Evolutionary conservation across 2,888 invertebrate genomes (phyloP), one percentile per base, ranked within the genome.

Genomic region (Mesochorus sp.): DNA sequence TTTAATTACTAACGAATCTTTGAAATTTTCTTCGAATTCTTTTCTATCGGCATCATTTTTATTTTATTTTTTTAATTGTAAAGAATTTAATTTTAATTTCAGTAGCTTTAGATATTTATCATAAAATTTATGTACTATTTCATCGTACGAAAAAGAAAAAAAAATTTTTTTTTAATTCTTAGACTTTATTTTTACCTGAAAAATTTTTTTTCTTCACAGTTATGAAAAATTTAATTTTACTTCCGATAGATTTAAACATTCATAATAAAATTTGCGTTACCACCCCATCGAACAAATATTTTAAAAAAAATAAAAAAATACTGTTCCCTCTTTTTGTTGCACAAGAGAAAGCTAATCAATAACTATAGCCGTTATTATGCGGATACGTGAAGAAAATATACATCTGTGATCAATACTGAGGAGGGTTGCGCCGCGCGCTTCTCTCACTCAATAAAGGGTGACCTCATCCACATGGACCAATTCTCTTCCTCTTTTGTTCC

Each of bases 321-420:
- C n/a, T n/a, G n/a, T n/a, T 34, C 34, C 3, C 3, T 3, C 17
- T 6, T 53, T 10, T 19, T 26, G 47, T n/a, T 39, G n/a, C 24
- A 61, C 37, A 66, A 51, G 39, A 49, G 24, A 34, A 37, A 34
- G 47, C 17, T 49, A 21, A 75, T 67, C 51, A 28, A 12, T 19
- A 26, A 8, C 44, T 24, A 5, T 21, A 14, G 28, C 31, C 34
- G 59, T n/a, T 44, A 14, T 39, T 61, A 42, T 28, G 31, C 66
- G 44, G 39, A 62, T 57, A 67, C 42, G 39, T 47, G 53, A 47
- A 51, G 49, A 76, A 76, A 59, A 76, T 80, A 80, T 77, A 79
- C 74, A 79, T 76, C 79, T 82, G 83, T 85, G 85, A 86, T 86
- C 86, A 84, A 86, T 86, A 86, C 85, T 68, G 76, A 77, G 70